phyloP scores from a whole-genome alignment of 2,888 invertebrate genomes.

The Tetramorium bicarinatum region DNA sequence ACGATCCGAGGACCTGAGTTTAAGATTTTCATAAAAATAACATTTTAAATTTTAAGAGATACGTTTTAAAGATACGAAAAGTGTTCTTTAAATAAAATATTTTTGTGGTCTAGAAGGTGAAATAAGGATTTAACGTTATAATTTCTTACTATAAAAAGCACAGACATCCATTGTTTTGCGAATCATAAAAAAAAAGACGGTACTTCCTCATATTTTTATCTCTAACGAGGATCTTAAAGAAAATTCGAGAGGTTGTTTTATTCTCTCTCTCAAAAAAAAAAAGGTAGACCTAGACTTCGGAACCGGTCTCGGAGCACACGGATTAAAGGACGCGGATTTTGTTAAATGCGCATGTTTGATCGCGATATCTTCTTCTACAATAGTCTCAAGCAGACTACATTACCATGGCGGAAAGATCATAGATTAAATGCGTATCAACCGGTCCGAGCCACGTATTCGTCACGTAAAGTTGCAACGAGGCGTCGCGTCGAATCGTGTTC shows the following conservation, averaged over 20 bases:
- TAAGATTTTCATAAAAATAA: background rate
- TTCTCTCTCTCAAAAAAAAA: background rate
- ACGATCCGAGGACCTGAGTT: background rate
- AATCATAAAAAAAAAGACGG: background rate
- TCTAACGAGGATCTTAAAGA: conserved; percentile 23
- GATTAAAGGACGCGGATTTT: conserved; percentile 25
- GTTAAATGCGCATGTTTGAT: conserved; percentile 25
- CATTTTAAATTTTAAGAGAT: background rate
- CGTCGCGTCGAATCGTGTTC: conserved; percentile 11
- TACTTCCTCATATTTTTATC: background rate
- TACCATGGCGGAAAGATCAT: background rate
- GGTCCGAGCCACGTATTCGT: background rate
- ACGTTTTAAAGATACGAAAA: background rate
- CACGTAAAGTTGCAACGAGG: background rate
- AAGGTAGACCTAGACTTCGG: background rate
- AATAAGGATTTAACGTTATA: background rate
- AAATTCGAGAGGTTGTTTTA: conserved; percentile 7
- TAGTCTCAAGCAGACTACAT: conserved; percentile 3
- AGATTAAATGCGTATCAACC: conserved; percentile 6
- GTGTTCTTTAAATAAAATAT: background rate
- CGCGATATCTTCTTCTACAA: conserved; percentile 17
- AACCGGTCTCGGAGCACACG: conserved; percentile 26
- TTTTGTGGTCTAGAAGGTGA: background rate
- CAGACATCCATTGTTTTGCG: background rate
- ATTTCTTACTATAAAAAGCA: background rate